Conservation (phyloP, 2,113 vertebrate genomes). For the Orycteropus afer region DNA sequence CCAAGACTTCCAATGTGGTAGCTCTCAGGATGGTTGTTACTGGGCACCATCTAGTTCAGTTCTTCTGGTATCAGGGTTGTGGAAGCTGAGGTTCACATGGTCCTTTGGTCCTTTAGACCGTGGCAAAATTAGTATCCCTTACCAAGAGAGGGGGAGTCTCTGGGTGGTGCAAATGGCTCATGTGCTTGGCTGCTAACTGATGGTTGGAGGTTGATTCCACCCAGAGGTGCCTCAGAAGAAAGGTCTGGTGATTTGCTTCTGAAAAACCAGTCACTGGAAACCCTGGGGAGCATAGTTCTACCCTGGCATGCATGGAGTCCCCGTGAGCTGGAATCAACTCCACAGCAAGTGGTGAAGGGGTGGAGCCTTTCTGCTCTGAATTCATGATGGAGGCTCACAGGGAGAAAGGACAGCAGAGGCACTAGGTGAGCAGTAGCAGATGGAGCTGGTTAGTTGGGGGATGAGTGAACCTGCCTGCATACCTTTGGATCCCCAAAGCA, state of each 20-base stretch:
- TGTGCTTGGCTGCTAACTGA: neutral
- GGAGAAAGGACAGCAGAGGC: neutral
- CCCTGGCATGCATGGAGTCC: neutral
- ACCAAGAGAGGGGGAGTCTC: neutral
- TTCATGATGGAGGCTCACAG: neutral
- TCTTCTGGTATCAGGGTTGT: too few species aligned
- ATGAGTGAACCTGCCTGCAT: neutral
- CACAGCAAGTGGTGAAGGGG: neutral
- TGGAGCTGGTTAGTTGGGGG: neutral
- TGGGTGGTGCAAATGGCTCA: neutral
- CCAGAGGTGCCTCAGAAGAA: neutral
- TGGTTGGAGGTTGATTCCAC: neutral
- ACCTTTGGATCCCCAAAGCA: neutral
- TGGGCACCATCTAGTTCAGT: too few species aligned
- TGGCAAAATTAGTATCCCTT: neutral
- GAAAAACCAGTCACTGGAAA: neutral
- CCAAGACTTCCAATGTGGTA: too few species aligned
- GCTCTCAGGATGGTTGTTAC: too few species aligned
- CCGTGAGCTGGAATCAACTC: neutral
- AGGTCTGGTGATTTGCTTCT: neutral
- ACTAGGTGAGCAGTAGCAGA: neutral
- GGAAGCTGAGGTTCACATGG: too few species aligned
- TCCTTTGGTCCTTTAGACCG: too few species aligned
- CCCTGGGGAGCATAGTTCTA: neutral
- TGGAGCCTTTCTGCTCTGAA: neutral